Evolutionary conservation across 2,888 invertebrate species (phyloP).

Genomic region (Myopa testacea): DNA sequence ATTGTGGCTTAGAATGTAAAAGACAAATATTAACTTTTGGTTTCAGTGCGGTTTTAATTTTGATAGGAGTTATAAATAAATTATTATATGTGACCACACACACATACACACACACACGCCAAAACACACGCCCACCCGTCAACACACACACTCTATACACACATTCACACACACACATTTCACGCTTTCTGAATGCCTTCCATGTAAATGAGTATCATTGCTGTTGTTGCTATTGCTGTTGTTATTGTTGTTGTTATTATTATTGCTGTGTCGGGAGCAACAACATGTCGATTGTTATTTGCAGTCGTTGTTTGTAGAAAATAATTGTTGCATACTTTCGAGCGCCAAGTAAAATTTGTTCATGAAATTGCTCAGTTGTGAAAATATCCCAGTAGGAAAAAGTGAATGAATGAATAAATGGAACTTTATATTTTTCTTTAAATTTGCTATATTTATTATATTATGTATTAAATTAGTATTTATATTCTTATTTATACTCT

Average conservation of each 20-base stretch:
- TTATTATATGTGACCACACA: constrained; percentile 50
- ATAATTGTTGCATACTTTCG: constrained; percentile 34
- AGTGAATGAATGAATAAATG: too few species aligned
- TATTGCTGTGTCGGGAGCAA: background rate
- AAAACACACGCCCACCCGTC: background rate
- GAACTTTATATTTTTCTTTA: too few species aligned
- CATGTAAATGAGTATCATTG: constrained; percentile 5
- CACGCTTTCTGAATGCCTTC: constrained; percentile 4
- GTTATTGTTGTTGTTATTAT: background rate
- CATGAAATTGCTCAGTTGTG: constrained; percentile 45
- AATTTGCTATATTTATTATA: too few species aligned
- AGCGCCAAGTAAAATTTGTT: constrained; percentile 42
- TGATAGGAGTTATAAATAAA: constrained; percentile 57
- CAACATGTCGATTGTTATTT: constrained; percentile 10
- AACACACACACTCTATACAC: constrained; percentile 30
- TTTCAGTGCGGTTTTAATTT: constrained; percentile 61
- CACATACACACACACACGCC: constrained; percentile 2
- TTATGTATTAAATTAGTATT: too few species aligned
- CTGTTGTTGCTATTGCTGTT: constrained; percentile 10
- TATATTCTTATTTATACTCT: too few species aligned
- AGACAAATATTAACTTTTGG: constrained; percentile 64
- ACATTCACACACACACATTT: constrained; percentile 28
- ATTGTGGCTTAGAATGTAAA: constrained; percentile 62
- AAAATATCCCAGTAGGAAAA: too few species aligned
- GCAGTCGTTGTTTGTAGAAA: constrained; percentile 29